Conservation (phyloP, 2,888 invertebrate genomes). For the Rhamnusium bicolor region DNA sequence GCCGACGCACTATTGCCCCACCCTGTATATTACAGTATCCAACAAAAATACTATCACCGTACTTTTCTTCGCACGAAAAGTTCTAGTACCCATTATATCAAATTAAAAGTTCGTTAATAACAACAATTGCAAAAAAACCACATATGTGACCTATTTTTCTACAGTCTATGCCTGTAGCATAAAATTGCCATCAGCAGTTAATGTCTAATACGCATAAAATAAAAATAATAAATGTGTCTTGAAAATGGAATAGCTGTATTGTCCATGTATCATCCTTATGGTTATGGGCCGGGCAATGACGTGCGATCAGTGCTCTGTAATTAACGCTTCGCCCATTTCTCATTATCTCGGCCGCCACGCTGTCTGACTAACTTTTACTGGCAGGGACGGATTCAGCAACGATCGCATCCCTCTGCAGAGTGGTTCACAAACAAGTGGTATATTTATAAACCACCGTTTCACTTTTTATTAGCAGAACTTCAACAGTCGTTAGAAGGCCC, state of each 20-base stretch:
- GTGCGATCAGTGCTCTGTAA: constrained; percentile 46
- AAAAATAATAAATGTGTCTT: constrained; percentile 6
- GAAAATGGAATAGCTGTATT: constrained; percentile 14
- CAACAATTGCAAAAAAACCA: neutral
- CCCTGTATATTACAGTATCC: too few relatives aligned
- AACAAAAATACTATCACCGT: too few relatives aligned
- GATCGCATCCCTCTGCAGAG: neutral
- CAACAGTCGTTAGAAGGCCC: too few relatives aligned
- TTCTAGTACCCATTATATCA: neutral
- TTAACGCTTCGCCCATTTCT: constrained; percentile 50
- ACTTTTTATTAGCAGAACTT: too few relatives aligned
- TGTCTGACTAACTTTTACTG: constrained; percentile 44
- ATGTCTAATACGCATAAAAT: constrained; percentile 12
- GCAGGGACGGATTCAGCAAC: neutral
- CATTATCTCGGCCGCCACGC: constrained; percentile 53
- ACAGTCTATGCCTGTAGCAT: neutral
- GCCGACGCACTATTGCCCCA: too few relatives aligned
- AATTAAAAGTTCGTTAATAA: neutral
- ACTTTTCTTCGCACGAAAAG: too few relatives aligned
- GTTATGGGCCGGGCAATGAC: constrained; percentile 38
- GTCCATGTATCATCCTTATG: constrained; percentile 12
- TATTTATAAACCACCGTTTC: too few relatives aligned
- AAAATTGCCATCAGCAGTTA: constrained; percentile 12
- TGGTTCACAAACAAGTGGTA: too few relatives aligned
- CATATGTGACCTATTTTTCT: neutral